phyloP scores from a whole-genome alignment of 1,140 invertebrate species.

The Bombus ignitus region DNA sequence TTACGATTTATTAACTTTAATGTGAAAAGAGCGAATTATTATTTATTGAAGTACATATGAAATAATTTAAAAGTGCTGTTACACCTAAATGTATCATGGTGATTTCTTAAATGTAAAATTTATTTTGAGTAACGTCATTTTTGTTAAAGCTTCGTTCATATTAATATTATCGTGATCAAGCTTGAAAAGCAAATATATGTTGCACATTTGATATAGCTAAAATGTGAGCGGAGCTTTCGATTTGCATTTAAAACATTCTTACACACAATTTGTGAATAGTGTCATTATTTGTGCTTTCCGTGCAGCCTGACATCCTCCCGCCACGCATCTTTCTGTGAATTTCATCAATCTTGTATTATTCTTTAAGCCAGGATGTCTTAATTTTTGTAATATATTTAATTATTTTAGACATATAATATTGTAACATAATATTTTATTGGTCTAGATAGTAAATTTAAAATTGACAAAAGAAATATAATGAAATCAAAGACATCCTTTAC shows the following conservation, averaged over 20 bases:
- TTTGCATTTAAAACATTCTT: constrained; percentile 52
- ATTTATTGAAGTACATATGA: constrained; percentile 13
- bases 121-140: constrained; percentile 21
- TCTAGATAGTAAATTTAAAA: background rate
- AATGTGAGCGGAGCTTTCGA: constrained; percentile 48
- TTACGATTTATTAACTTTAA: constrained; percentile 34
- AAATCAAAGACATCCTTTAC: constrained; percentile 57
- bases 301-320: constrained; percentile 75
- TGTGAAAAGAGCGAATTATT: constrained; percentile 38
- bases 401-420: background rate
- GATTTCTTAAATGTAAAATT: background rate
- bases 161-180: constrained; percentile 4
- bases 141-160: constrained; percentile 33
- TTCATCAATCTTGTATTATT: constrained; percentile 35
- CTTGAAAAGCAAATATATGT: constrained; percentile 18
- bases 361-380: constrained; percentile 51
- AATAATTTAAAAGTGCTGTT: background rate
- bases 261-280: constrained; percentile 40
- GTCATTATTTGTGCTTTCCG: constrained; percentile 72
- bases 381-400: constrained; percentile 18
- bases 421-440: background rate
- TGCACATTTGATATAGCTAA: constrained; percentile 3
- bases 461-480: constrained; percentile 17
- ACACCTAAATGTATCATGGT: background rate
- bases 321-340: constrained; percentile 70